Base-by-base conservation (phyloP, 1,140 invertebrate species). In the Rhysida immarginata region DNA sequence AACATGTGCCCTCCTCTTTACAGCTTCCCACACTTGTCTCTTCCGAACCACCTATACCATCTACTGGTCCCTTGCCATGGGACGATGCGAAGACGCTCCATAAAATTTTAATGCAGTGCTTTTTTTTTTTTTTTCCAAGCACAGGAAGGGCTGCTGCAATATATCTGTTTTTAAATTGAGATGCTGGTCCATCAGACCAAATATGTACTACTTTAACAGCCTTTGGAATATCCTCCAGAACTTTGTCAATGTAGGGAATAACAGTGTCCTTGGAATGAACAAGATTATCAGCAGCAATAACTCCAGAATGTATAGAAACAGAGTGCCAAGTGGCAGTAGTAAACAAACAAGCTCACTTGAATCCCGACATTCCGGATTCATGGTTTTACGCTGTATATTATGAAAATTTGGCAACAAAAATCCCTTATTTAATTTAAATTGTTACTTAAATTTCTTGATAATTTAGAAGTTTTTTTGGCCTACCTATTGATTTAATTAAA, bases 41-140 rank as follows among this genome's bases (percentile, higher is more conserved):
- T 49, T 49, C 20, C 8, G 11, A 13, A 20, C 23, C 13, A 8
- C 46, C 20, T 20, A 8, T 49, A 8, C 46, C 46, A 24, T 49
- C 46, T 8, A 49, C 46, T 11, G 69, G 70, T 46, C 67, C 62
- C 62, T 72, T 66, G 18, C 58, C 69, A 53, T 64, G 69, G 14
- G 60, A 56, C 41, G 65, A 65, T 18, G 67, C 64, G 58, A 60
- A 65, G 52, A 63, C 64, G 55, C 65, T 57, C 65, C 65, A 69
- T 8, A 11, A 13, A 24, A 49, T 24, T 8, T 8, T 49, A 8
- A 20, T 13, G 8, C 20, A 11, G 23, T 49, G 46, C 46, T 49
- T 18, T 18, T 49, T 49, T 13, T 18, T 8, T n/a, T n/a, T n/a
- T n/a, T n/a, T n/a, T n/a, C n/a, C n/a, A 20, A 49, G 18, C 13